Evolutionary conservation across 2,797 vertebrate genomes (phyloP).

Genomic region (Synaphobranchus kaupii): DNA sequence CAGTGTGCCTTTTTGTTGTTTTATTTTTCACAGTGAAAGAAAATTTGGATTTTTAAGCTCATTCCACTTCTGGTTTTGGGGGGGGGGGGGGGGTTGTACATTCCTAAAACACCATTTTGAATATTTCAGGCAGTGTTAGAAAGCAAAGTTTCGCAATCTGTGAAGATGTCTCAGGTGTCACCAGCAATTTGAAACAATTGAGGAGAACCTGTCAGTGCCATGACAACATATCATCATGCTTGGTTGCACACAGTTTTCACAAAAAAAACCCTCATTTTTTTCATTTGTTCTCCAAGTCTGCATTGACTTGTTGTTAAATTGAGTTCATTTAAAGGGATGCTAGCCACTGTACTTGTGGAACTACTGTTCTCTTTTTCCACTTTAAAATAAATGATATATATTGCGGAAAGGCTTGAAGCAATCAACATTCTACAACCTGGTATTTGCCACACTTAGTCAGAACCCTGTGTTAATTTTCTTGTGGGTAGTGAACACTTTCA

Average conservation of each 20-base stretch:
- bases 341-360: neutral
- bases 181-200: neutral
- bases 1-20: conserved; percentile 7
- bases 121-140: neutral
- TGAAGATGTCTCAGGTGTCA: neutral
- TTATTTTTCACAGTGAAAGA: neutral
- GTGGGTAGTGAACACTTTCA: neutral
- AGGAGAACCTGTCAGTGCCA: neutral
- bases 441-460: no score
- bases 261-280: neutral
- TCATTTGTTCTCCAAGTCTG: neutral
- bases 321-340: neutral
- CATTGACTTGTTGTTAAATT: neutral
- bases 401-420: neutral
- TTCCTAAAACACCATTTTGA: neutral
- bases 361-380: neutral
- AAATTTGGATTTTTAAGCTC: neutral
- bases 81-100: neutral
- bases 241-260: neutral
- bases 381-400: neutral
- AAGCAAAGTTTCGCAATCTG: neutral
- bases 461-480: neutral
- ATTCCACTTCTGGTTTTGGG: neutral
- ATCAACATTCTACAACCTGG: no score
- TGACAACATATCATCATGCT: neutral